Base-by-base conservation (phyloP, 1,140 invertebrate species). In the Oppia nitens region DNA sequence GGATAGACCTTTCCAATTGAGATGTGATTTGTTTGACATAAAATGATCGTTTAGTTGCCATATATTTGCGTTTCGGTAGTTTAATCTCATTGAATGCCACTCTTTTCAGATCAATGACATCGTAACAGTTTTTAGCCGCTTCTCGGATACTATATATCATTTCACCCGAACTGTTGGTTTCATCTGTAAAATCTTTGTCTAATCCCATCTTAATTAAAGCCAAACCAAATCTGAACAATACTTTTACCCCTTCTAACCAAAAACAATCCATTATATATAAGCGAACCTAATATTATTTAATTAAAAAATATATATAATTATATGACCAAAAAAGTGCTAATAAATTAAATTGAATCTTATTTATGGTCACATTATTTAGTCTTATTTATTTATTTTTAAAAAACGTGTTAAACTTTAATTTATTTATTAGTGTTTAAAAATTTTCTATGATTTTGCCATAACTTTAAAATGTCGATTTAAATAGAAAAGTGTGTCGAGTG, bases 191-290 rank as follows among this genome's bases (percentile, higher is more conserved):
- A 52, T 20, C 9, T 17, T 6, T 9, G 32, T 40, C 32, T 6
- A 40, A 17, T 40, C 32, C 32, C 32, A 54, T 54, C 51, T 58
- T 32, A 14, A 58, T 50, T 25, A 58, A 27, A 12, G 57, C 57
- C 4, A 58, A 23, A 20, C 45, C 28, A 21, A 58, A 32, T 25
- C 57, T 47, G 26, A 58, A 58, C n/a, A 58, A 53, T 17, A 58
- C 28, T 27, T 58, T 58, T n/a, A 49, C 57, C 3, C 57, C 57
- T 58, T 58, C 57, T 3, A 49, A 56, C 57, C 45, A 52, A 28
- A 58, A 58, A 25, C 47, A 58, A 53, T 58, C 57, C 21, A 54
- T 20, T 32, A 54, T 54, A 3, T 14, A 20, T 40, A 54, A 54
- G 21, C 53, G 53, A 29, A 40, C 32, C 53, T 54, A 23, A 28